Evolutionary conservation across 2,888 invertebrate species (phyloP), one percentile per base, ranked within the genome.

Genomic region (Eulithis testata): DNA sequence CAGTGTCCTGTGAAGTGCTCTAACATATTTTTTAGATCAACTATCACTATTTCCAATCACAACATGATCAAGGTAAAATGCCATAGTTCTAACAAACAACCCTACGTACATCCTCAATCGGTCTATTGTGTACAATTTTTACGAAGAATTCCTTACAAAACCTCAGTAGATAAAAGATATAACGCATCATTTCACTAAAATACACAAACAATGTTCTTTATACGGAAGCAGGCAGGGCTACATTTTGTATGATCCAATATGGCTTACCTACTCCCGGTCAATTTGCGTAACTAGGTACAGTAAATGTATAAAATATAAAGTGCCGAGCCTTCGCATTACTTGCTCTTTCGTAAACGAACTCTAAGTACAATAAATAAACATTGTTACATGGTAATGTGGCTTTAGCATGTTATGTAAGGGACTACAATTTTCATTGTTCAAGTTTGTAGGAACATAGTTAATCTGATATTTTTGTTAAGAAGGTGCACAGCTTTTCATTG

Each of bases 181-280:
- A 31, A 11, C 40, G n/a, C 45, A 12, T n/a, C 14, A 43, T 57
- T 60, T 21, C 37, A 12, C 60, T 37, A 44, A 51, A 53, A 60
- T 51, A 36, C 36, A 52, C 57, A 14, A 52, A 52, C 54, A 14
- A 51, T 73, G 64, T 73, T 70, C 66, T 62, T 63, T 60, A 40
- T 58, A 70, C 68, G 65, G 43, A 58, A 63, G 58, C 37, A 60
- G 67, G 57, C 68, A 66, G 72, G 74, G 66, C 82, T 83, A 79
- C 82, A 80, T 83, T 77, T 83, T 85, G 79, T 81, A 81, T 82
- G 52, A 86, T 88, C 84, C 90, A 90, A 90, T 86, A 90, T 89
- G 90, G 90, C 90, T 83, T 83, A 21, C 21, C 21, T 21, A 76
- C 75, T 82, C 79, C 76, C 79, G 77, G 80, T 80, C 78, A 75